Percentiles rank a stretch among this genome's conserved stretches.
These are phyloP conservation scores for Gallirallus australis DNA, from an alignment of 2,797 vertebrate species.

Conservation along the genomic window DNA sequence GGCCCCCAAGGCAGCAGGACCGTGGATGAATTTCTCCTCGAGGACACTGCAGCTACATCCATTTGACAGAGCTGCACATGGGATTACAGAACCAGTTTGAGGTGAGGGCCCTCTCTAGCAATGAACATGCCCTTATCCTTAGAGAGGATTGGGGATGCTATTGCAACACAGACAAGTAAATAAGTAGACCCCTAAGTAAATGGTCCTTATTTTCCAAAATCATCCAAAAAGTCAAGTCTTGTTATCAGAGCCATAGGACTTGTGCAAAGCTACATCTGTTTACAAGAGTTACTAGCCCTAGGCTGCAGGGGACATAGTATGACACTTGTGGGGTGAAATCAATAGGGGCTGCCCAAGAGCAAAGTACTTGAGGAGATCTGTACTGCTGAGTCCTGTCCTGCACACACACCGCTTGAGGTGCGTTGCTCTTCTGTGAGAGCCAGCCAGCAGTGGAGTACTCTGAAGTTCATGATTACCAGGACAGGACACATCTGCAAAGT, in stretches of 20 bases:
- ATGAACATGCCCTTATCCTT: not conserved
- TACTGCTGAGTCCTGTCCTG: not conserved
- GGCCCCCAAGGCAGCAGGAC: not conserved
- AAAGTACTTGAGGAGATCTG: not conserved
- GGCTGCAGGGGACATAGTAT: not conserved
- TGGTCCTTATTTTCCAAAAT: not conserved
- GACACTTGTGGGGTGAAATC: not conserved
- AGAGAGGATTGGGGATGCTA: not conserved
- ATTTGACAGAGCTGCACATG: not conserved
- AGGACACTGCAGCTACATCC: not conserved
- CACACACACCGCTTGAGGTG: not conserved
- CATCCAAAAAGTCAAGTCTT: not conserved
- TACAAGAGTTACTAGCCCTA: not conserved
- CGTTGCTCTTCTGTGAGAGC: not conserved
- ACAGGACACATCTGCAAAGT: rapidly evolving
- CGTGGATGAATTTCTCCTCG: not conserved
- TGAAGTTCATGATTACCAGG: not conserved
- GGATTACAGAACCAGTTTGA: not conserved
- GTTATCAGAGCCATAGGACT: not conserved
- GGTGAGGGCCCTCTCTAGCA: not conserved
- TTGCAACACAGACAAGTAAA: not conserved
- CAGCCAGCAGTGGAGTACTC: not conserved
- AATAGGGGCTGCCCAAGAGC: not conserved
- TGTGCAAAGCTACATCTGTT: not conserved
- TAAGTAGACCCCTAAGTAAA: not conserved